Evolutionary conservation across 2,888 invertebrate genomes (phyloP).

Genomic region (Agrypnus murinus): DNA sequence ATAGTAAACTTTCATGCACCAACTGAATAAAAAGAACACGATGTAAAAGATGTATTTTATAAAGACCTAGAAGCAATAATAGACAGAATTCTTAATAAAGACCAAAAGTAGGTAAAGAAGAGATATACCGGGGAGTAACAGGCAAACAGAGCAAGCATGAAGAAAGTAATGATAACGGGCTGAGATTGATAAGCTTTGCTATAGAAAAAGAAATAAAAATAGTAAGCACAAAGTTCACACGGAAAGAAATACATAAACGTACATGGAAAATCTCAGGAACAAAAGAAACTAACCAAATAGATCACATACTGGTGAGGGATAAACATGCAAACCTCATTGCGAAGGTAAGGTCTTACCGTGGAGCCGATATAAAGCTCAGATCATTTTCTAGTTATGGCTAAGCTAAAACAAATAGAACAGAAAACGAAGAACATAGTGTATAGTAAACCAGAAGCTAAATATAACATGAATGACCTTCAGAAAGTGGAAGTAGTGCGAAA

Average conservation of each 20-base stretch:
- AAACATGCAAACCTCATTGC: neutral
- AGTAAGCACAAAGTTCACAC: too few species aligned
- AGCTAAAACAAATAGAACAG: neutral
- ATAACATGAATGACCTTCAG: slow-evolving; percentile 4
- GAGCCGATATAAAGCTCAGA: neutral
- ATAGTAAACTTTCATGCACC: too few species aligned
- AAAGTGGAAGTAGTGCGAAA: neutral
- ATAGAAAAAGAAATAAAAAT: too few species aligned
- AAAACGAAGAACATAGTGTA: neutral
- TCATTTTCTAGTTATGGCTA: neutral
- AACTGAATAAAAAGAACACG: neutral
- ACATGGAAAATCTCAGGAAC: neutral
- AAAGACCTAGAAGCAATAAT: slow-evolving; percentile 1
- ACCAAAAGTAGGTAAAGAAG: neutral
- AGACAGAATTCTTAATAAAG: slow-evolving; percentile 1
- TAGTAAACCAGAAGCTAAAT: too few species aligned
- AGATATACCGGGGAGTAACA: neutral
- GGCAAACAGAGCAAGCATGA: neutral
- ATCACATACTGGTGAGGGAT: neutral
- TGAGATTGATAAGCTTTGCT: slow-evolving; percentile 2
- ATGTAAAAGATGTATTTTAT: too few species aligned
- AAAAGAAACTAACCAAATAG: neutral
- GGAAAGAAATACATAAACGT: too few species aligned
- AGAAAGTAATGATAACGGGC: too few species aligned
- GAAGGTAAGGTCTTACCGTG: neutral